A percentile compares a stretch with the other conserved stretches of the same genome.
These are phyloP conservation scores for Cinclus cinclus DNA, from an alignment of 2,113 vertebrate species.

Conservation along the genomic window DNA sequence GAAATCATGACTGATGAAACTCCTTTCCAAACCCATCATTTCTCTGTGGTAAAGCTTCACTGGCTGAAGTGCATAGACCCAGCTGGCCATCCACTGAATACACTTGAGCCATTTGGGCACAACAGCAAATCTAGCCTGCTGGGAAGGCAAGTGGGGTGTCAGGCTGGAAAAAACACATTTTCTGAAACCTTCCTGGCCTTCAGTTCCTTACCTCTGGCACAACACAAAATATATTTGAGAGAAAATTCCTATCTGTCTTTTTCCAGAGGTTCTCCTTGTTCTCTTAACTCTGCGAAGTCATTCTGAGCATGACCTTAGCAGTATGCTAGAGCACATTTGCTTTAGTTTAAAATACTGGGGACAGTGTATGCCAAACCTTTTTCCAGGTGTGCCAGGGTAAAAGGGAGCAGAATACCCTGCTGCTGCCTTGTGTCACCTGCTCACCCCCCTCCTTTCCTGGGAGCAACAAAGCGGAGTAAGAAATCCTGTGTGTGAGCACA, in stretches of 20 bases:
- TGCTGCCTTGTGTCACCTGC: neutral
- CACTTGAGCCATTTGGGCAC: neutral
- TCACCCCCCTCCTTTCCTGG: neutral
- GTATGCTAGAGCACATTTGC: neutral
- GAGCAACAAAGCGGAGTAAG: neutral
- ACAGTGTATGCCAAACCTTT: neutral
- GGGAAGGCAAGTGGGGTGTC: neutral
- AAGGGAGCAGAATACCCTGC: neutral
- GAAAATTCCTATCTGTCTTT: neutral
- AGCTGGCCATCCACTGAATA: neutral
- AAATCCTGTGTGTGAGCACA: neutral
- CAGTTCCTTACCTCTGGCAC: neutral
- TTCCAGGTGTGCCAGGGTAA: neutral
- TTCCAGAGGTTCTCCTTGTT: neutral
- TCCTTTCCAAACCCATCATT: neutral
- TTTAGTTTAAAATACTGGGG: neutral
- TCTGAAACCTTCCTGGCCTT: neutral
- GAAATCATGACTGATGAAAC: conserved; percentile 29
- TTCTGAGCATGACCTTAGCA: neutral
- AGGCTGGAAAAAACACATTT: neutral
- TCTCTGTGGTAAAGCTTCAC: neutral
- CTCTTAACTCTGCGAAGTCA: neutral
- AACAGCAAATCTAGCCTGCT: neutral
- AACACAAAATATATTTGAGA: neutral
- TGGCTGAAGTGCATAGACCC: neutral